phyloP scores from a whole-genome alignment of 2,888 invertebrate species.

The Phyto melanocephala region DNA sequence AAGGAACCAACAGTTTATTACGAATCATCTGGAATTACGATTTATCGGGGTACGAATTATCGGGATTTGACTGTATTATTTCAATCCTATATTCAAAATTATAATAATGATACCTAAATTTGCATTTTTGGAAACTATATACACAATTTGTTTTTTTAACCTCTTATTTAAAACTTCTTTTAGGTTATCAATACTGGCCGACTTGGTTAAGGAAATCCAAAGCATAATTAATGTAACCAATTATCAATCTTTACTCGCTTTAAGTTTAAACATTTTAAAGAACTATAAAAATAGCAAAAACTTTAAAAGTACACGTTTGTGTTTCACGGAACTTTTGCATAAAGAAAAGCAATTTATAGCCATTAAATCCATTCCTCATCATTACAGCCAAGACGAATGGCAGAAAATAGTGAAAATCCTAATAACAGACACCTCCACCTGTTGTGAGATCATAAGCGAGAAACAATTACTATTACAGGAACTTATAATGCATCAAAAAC shows the following conservation, averaged over 20 bases:
- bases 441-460: constrained; percentile 69
- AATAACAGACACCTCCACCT: constrained; percentile 70
- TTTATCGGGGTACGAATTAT: too few species aligned
- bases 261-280: constrained; percentile 66
- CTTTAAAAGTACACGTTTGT: constrained; percentile 69
- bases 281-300: constrained; percentile 69
- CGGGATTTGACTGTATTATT: too few species aligned
- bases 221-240: constrained; percentile 71
- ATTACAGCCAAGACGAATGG: constrained; percentile 68
- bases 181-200: constrained; percentile 74
- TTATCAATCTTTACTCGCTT: constrained; percentile 68
- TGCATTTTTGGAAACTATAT: too few species aligned
- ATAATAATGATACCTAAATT: too few species aligned
- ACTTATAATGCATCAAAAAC: constrained; percentile 69
- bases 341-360: constrained; percentile 66
- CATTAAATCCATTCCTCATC: constrained; percentile 45
- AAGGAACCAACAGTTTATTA: too few species aligned
- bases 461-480: constrained; percentile 72
- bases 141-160: too few species aligned
- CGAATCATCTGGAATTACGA: too few species aligned
- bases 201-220: constrained; percentile 69
- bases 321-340: constrained; percentile 68
- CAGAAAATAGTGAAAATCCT: constrained; percentile 69
- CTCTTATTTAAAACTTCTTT: background rate
- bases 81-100: too few species aligned